A percentile compares a stretch with the other conserved stretches of the same genome.
Conservation (phyloP, 2,113 vertebrate genomes). For the Etheostoma cragini region DNA sequence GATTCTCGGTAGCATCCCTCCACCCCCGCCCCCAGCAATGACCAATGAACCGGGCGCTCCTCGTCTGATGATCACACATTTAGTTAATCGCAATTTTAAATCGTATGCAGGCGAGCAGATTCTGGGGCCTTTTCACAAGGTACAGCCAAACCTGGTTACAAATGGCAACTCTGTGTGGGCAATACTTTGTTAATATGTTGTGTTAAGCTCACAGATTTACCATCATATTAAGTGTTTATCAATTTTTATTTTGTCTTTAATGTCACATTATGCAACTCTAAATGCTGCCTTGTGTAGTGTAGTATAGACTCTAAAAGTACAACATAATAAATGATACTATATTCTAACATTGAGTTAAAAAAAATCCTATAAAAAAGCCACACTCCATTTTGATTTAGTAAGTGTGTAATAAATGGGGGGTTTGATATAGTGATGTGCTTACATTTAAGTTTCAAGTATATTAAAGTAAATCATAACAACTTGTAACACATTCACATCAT, state of each 20-base stretch:
- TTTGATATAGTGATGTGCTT: conserved; percentile 44
- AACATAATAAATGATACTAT: background rate
- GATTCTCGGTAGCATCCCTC: conserved; percentile 95
- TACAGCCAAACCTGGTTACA: conserved; percentile 76
- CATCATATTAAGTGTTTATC: conserved; percentile 15
- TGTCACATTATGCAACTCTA: conserved; percentile 10
- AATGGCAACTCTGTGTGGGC: conserved; percentile 26
- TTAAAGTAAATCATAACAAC: conserved; percentile 53
- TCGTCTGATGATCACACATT: conserved; percentile 98
- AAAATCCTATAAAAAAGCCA: conserved; percentile 30
- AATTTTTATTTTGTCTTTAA: conserved; percentile 9
- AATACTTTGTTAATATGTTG: conserved; percentile 31
- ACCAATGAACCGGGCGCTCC: conserved; percentile 97
- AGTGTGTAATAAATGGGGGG: conserved; percentile 37
- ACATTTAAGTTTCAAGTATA: conserved; percentile 29
- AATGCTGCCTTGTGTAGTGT: background rate
- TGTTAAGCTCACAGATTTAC: conserved; percentile 26
- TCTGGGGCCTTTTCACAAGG: conserved; percentile 99
- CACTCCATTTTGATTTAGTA: conserved; percentile 71
- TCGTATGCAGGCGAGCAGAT: conserved; percentile 94
- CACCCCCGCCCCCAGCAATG: conserved; percentile 97
- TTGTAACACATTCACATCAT: conserved; percentile 9
- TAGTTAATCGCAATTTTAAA: conserved; percentile 99
- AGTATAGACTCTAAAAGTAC: background rate
- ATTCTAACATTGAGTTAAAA: conserved; percentile 12